Evolutionary conservation across 1,140 invertebrate genomes (phyloP), one percentile per base, ranked within the genome.

Genomic region (Calliphora vicina): DNA sequence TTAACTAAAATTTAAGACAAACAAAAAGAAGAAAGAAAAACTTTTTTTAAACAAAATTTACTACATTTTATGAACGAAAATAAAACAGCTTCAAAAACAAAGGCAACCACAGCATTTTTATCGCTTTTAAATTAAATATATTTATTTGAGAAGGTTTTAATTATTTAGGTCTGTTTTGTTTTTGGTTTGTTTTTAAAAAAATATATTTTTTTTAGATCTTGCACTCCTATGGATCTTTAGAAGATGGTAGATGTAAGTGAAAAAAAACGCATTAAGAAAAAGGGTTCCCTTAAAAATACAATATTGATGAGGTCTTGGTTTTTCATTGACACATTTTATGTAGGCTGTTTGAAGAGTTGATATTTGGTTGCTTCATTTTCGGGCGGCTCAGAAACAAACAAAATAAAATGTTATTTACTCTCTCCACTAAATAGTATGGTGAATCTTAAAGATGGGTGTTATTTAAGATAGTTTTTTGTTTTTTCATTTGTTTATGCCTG

Each of bases 261-360:
- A 35, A 35, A 35, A n/a, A 43, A 50, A 50, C 10, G 45, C 45
- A 50, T 50, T 50, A 50, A 50, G 45, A 50, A 50, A 45, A 27
- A 57, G 27, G 67, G 67, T 35, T 81, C 29, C 80, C 71, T 74
- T 83, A 45, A 81, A 83, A 81, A 45, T 43, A 45, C 35, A 78
- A 78, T 43, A 78, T 78, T 78, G 74, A 78, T 78, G 74, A 78
- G 74, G 35, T 78, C 35, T 78, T 23, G 12, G 35, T 20, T 43
- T 78, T 23, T 15, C 10, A 45, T 78, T 78, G 74, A 78, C 74
- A 78, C 74, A 43, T 78, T 78, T 78, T 78, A 78, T 78, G 74
- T 78, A 78, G 74, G 74, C 35, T 43, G 35, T 78, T 57, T 83
- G 80, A 45, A 25, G 17, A n/a, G 13, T 81, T 74, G 45, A 9